Base-by-base conservation (phyloP, 2,888 invertebrate genomes). In the Drosophila yooni region DNA sequence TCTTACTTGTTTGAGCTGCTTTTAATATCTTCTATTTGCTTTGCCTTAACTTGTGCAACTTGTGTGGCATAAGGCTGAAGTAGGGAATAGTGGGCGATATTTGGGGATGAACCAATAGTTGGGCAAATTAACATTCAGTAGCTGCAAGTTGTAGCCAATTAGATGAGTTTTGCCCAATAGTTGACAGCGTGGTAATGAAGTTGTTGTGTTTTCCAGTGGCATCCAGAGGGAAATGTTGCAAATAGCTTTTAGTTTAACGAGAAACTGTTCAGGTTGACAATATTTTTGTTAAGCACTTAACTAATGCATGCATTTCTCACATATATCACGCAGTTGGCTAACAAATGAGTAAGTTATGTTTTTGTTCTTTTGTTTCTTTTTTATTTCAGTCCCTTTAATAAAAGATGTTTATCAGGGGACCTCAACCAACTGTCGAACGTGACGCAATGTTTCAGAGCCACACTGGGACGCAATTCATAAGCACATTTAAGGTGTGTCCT, bases 61-160 rank as follows among this genome's bases (percentile, higher is more conserved):
- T 81, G 70, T 51, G 31, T 6, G 46, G 21, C 18, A 33, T 21
- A 18, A 52, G 53, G 34, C 34, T 34, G 48, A 38, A n/a, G 10
- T 51, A 31, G 48, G 48, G 51, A 50, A 50, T 36, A 48, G 72
- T 51, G 67, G 58, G 46, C 50, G 31, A 61, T 66, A 58, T 70
- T 56, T 72, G 75, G 82, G 75, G 58, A 78, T 40, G 52, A 36
- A 50, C 62, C 40, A 53, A 61, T 75, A 70, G 84, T 82, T 82
- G 51, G 81, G 60, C 72, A 84, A 88, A 86, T 89, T 89, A 89
- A 82, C 84, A 89, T 86, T 81, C 80, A 87, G 72, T 58, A 65
- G 66, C 72, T 89, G 84, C 84, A 79, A 83, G 89, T 78, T 83
- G 77, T 79, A 57, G 76, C 76, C 80, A 87, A 80, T 81, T 80